A percentile compares a stretch with the other conserved stretches of the same genome.
These are phyloP conservation scores for Pyrgus malvae DNA, from an alignment of 2,888 invertebrate genomes.

Conservation along the genomic window DNA sequence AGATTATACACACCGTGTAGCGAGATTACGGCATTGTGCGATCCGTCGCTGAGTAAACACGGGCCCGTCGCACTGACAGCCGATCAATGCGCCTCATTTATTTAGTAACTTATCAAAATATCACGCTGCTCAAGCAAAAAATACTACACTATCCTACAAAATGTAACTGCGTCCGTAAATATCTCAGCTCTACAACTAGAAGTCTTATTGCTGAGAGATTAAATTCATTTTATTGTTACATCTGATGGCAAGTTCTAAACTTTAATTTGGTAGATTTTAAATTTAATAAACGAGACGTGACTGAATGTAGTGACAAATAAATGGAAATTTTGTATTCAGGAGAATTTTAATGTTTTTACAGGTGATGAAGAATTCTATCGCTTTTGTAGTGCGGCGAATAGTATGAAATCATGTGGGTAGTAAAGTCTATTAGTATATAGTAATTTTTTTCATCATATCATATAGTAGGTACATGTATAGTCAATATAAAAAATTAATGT, in stretches of 20 bases:
- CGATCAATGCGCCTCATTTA: constrained; percentile 75
- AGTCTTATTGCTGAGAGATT: constrained; percentile 40
- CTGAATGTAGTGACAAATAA: constrained; percentile 37
- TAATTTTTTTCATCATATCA: no score
- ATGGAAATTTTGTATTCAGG: constrained; percentile 31
- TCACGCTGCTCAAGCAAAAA: constrained; percentile 43
- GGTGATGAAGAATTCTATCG: constrained; percentile 39
- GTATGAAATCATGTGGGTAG: neutral
- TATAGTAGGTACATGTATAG: no score
- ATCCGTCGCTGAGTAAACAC: constrained; percentile 63
- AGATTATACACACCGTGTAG: neutral
- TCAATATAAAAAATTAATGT: no score
- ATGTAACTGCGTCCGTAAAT: constrained; percentile 28
- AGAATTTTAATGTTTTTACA: constrained; percentile 48
- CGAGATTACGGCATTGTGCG: constrained; percentile 18
- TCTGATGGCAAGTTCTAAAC: neutral
- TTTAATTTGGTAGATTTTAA: neutral
- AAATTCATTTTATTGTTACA: neutral
- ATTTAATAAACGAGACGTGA: constrained; percentile 36
- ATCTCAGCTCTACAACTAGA: constrained; percentile 26
- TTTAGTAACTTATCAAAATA: constrained; percentile 76
- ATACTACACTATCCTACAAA: constrained; percentile 29
- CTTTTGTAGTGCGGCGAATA: neutral
- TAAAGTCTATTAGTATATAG: no score
- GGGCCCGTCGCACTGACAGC: constrained; percentile 55